phyloP scores from a whole-genome alignment of 2,888 invertebrate species.

The Lasioglossum oenotherae region DNA sequence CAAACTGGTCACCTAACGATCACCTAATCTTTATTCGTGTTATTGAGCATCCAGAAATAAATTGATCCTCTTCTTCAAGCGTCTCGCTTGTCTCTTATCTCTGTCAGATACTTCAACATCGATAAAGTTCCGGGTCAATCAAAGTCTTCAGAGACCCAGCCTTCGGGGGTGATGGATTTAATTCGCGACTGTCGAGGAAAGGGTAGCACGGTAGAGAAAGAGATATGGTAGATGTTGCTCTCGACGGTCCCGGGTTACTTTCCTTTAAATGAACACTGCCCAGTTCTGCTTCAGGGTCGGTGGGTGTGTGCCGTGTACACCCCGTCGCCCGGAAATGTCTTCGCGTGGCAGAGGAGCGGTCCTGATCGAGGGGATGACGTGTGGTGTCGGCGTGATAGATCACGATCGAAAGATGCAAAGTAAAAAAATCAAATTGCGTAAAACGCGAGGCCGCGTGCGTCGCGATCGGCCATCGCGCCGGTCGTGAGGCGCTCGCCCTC shows the following conservation, averaged over 20 bases:
- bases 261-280: not conserved
- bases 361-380: not conserved
- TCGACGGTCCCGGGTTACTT: not conserved
- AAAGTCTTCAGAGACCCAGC: not conserved
- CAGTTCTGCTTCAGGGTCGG: not conserved
- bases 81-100: not conserved
- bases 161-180: not conserved
- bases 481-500: not conserved
- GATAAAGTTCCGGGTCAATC: not conserved
- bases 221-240: not conserved
- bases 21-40: not conserved
- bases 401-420: not conserved
- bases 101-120: not conserved
- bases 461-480: slow-evolving; percentile 10
- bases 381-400: not conserved
- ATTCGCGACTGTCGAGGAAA: not conserved
- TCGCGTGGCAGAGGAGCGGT: not conserved
- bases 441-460: not conserved
- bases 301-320: not conserved
- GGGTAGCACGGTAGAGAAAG: too few relatives aligned
- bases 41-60: not conserved
- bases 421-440: slow-evolving; percentile 7
- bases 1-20: not conserved
- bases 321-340: slow-evolving; percentile 2
- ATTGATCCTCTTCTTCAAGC: not conserved